Conservation (phyloP, 2,113 vertebrate genomes). For the Sula dactylatra region DNA sequence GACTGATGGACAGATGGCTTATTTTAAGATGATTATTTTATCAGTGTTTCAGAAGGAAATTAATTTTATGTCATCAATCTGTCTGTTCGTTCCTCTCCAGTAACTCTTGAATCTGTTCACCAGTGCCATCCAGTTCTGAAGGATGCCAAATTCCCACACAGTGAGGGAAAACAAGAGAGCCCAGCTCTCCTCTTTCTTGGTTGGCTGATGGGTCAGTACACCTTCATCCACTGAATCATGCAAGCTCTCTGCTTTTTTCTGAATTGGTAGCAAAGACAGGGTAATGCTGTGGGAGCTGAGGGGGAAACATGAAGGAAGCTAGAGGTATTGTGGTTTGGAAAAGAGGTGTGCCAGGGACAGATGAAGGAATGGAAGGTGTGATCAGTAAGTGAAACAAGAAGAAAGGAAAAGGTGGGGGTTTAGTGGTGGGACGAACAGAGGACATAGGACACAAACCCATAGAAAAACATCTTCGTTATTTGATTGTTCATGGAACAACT, state of each 20-base stretch:
- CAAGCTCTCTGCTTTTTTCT: neutral
- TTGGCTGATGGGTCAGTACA: neutral
- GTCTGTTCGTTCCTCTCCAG: neutral
- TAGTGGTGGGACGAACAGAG: neutral
- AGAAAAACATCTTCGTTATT: neutral
- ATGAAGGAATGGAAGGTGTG: neutral
- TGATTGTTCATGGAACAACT: neutral
- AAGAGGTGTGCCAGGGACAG: neutral
- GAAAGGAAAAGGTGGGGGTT: neutral
- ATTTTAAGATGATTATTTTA: neutral
- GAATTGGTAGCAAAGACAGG: neutral
- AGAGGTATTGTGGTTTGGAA: neutral
- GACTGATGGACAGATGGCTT: neutral
- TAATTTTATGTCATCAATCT: neutral
- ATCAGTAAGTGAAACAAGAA: neutral
- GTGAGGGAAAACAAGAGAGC: neutral
- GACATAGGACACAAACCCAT: neutral
- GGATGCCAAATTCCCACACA: neutral
- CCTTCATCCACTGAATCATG: accelerated
- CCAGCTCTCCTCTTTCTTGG: neutral
- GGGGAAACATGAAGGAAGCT: neutral
- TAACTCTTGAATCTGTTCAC: neutral
- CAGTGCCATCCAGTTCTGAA: neutral
- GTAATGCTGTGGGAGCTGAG: accelerated
- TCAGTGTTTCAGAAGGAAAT: neutral